Percentiles rank a stretch among this genome's conserved stretches.
phyloP scores from a whole-genome alignment of 2,113 vertebrate species.

The Toxotes jaculatrix region DNA sequence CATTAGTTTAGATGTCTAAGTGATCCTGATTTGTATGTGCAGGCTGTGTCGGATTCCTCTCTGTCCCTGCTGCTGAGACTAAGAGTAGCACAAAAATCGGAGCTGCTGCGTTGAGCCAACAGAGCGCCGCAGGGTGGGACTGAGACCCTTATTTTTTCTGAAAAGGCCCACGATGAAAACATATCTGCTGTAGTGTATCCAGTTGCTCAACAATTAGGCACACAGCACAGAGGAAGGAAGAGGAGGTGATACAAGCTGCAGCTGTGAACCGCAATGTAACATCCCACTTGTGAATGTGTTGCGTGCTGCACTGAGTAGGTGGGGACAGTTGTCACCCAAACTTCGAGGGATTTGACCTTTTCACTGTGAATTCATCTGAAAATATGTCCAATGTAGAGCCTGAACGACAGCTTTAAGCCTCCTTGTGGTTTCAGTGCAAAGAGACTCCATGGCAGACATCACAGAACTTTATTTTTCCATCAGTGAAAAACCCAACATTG shows the following conservation, averaged over 20 bases:
- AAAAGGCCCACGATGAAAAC: not conserved
- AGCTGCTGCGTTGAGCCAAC: not conserved
- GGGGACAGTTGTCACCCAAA: not conserved
- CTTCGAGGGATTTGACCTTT: not conserved
- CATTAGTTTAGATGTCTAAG: too few relatives aligned
- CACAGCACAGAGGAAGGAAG: slow-evolving; percentile 51
- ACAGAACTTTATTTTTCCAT: not conserved
- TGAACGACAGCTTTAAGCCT: not conserved
- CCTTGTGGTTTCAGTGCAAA: not conserved
- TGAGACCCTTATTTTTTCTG: too few relatives aligned
- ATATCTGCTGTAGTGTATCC: not conserved
- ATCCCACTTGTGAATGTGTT: not conserved
- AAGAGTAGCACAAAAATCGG: too few relatives aligned
- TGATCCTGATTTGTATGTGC: too few relatives aligned
- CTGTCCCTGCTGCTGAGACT: too few relatives aligned
- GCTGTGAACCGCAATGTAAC: not conserved
- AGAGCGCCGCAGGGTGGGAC: not conserved
- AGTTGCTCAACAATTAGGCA: not conserved
- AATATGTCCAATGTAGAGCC: not conserved
- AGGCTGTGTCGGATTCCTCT: too few relatives aligned
- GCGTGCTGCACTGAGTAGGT: not conserved
- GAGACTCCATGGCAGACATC: not conserved
- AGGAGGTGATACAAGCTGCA: slow-evolving; percentile 29
- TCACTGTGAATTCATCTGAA: not conserved
- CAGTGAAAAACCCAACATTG: not conserved